Evolutionary conservation across 1,140 invertebrate genomes (phyloP).

Genomic region (Magallana gigas): DNA sequence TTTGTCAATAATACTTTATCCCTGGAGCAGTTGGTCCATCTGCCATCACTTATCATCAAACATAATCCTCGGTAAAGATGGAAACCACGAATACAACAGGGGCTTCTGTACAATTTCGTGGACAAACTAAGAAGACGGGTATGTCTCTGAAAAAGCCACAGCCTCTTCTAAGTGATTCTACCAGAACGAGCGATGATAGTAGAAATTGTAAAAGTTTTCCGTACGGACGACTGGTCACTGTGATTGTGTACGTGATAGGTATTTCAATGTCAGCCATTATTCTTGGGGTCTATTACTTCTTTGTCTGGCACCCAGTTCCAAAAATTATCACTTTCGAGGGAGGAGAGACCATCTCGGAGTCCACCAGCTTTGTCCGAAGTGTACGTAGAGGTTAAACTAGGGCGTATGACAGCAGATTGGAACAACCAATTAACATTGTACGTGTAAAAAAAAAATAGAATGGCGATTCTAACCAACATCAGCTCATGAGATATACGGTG

Average conservation of each 20-base stretch:
- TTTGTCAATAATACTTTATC: not conserved
- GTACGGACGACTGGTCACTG: slow-evolving; percentile 49
- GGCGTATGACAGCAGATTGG: not conserved
- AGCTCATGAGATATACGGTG: no score
- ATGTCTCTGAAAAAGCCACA: no score
- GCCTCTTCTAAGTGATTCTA: no score
- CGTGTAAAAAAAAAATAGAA: no score
- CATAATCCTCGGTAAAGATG: not conserved
- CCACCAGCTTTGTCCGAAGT: slow-evolving; percentile 26
- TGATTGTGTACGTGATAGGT: slow-evolving; percentile 44
- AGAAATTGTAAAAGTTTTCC: not conserved
- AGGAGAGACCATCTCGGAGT: not conserved
- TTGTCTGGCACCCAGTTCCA: slow-evolving; percentile 50
- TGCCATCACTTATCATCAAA: not conserved
- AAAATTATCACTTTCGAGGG: not conserved
- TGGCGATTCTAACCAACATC: no score
- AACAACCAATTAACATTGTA: no score
- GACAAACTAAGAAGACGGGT: not conserved
- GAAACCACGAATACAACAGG: not conserved
- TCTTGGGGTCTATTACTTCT: slow-evolving; percentile 47
- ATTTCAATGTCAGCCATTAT: slow-evolving; percentile 49
- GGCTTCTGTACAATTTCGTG: not conserved
- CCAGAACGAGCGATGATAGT: no score
- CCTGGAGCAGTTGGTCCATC: not conserved
- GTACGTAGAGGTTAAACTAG: slow-evolving; percentile 26